Conservation (phyloP, 1,140 invertebrate genomes). For the Drosophila melanica region DNA sequence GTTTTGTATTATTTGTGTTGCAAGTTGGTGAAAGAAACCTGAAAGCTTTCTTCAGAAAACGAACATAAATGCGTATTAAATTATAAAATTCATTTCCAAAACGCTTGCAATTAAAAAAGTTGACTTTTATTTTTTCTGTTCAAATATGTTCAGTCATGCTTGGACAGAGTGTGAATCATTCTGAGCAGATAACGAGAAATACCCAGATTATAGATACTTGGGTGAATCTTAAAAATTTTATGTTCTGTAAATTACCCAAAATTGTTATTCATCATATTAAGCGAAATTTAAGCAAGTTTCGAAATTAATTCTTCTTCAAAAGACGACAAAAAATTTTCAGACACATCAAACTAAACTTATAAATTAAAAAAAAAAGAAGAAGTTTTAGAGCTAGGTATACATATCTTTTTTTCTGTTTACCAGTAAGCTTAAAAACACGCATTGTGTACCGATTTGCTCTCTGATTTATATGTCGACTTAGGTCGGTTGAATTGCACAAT, state of each 20-base stretch:
- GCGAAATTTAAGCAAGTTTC: too few species aligned
- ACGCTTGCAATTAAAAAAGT: slow-evolving; percentile 6
- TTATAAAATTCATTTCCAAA: neutral
- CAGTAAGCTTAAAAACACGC: too few species aligned
- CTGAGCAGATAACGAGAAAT: slow-evolving; percentile 14
- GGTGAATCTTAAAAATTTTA: too few species aligned
- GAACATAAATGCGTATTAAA: slow-evolving; percentile 4
- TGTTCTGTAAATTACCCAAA: neutral
- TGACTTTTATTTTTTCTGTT: slow-evolving; percentile 17
- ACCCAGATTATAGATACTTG: neutral
- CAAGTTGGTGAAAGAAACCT: slow-evolving; percentile 19
- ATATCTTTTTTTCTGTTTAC: too few species aligned
- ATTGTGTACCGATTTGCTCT: neutral
- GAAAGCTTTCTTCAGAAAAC: slow-evolving; percentile 14
- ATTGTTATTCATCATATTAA: neutral
- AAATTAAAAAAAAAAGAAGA: too few species aligned
- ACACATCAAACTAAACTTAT: neutral
- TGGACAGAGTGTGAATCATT: slow-evolving; percentile 20
- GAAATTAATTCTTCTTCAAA: too few species aligned
- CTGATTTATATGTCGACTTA: neutral
- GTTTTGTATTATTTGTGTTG: slow-evolving; percentile 13
- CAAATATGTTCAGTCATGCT: slow-evolving; percentile 15
- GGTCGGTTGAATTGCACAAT: slow-evolving; percentile 10
- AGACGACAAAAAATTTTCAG: neutral
- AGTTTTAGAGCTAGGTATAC: too few species aligned